Base-by-base conservation (phyloP, 2,113 vertebrate genomes). In the Pycnonotus jocosus region DNA sequence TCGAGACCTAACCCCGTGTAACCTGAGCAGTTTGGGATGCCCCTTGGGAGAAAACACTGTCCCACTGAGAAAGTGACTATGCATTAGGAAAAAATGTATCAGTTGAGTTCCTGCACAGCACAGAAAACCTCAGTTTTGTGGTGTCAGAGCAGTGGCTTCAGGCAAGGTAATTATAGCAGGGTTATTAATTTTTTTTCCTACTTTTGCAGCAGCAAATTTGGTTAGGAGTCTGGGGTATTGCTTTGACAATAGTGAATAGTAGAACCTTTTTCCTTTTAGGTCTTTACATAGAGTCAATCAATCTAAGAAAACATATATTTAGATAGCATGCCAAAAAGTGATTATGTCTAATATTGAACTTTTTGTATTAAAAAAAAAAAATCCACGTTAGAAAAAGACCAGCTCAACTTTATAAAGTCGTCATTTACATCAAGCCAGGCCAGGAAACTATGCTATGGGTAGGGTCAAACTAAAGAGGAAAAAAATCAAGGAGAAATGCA, bases 241-340 rank as follows among this genome's bases (percentile, higher is more conserved):
- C 70, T 92, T 89, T 95, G 93, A 96, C 73, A 92, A 82, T 47
- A 53, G 62, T 92, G 91, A 95, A 96, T 91, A 81, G 84, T 12
- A 56, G 73, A 72, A 87, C 86, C 50, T 93, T 92, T 76, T 92
- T 94, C 77, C 61, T 87, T 77, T 54, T 69, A 81, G 57, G 65
- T 56, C 45, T 81, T 92, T 91, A 44, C 25, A 33, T 11, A 72
- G 50, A 90, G 25, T 31, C 5, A 85, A 62, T 94, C 81, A 85
- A 20, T 84, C 66, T 87, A 87, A 93, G 66, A 91, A 91, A 96
- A 90, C 23, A 22, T 15, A 50, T 91, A 73, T 87, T 91, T 95
- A 65, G 73, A 77, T 28, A 62, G 54, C 42, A 54, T 89, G 86
- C 73, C 81, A 95, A 72, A 65, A 93, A 54, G 35, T 61, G 81